These are phyloP conservation scores for Alosa sapidissima DNA, from an alignment of 2,797 vertebrate genomes.

Conservation along the genomic window DNA sequence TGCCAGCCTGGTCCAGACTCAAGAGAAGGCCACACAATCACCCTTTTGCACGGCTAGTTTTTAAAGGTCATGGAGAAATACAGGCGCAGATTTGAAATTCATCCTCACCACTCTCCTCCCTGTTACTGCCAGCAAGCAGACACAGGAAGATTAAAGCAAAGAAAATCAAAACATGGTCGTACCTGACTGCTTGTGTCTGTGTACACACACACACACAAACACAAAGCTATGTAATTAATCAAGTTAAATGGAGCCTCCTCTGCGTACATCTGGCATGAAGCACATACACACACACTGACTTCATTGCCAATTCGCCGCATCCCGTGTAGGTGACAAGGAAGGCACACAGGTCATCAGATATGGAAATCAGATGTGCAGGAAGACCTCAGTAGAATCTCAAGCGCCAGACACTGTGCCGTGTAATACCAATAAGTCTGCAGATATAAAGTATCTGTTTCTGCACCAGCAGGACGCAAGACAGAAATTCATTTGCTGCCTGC, in stretches of 20 bases:
- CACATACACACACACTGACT: neutral
- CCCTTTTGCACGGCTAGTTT: neutral
- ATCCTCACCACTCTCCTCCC: neutral
- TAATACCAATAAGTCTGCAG: neutral
- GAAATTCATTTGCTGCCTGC: slow-evolving; percentile 1
- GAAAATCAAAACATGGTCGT: neutral
- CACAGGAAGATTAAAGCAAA: neutral
- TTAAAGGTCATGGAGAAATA: neutral
- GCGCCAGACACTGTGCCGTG: neutral
- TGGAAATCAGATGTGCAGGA: neutral
- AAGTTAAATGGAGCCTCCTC: neutral
- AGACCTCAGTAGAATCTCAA: neutral
- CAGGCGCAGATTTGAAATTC: neutral
- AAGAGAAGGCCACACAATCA: neutral
- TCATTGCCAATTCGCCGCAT: neutral
- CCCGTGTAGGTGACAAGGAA: neutral
- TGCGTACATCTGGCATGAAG: neutral
- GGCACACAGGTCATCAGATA: neutral
- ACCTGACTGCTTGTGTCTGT: neutral
- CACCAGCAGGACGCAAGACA: neutral
- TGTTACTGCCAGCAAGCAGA: neutral
- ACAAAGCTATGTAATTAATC: neutral
- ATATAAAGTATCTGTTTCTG: neutral
- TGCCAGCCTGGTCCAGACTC: neutral
- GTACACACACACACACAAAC: neutral